Evolutionary conservation across 1,140 invertebrate species (phyloP).

Genomic region (Bombus soroeensis): DNA sequence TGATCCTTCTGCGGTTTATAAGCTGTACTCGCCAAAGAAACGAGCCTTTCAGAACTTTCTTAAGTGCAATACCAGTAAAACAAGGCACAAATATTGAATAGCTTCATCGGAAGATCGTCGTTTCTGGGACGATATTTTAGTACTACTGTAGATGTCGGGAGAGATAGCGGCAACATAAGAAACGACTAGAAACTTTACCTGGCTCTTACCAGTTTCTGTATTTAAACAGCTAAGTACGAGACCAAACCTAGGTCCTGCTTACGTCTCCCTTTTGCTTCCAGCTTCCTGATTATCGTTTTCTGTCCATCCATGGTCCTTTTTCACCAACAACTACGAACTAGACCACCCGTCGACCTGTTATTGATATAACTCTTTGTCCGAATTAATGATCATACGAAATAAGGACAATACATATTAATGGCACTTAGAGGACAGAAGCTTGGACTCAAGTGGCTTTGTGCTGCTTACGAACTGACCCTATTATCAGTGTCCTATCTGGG

Average conservation of each 20-base stretch:
- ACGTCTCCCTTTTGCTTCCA: background rate
- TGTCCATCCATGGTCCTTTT: background rate
- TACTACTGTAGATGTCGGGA: slow-evolving; percentile 17
- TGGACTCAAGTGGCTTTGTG: slow-evolving; percentile 66
- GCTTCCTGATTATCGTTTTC: background rate
- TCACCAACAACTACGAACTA: slow-evolving; percentile 14
- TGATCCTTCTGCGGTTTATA: slow-evolving; percentile 1
- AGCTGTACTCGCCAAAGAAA: background rate
- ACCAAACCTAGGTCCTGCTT: slow-evolving; percentile 1
- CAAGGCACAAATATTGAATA: slow-evolving; percentile 75
- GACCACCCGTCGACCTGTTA: slow-evolving; percentile 66
- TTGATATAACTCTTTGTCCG: slow-evolving; percentile 55
- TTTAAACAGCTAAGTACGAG: slow-evolving; percentile 32
- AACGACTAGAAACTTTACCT: slow-evolving; percentile 26
- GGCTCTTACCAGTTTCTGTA: slow-evolving; percentile 20
- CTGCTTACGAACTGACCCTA: slow-evolving; percentile 56
- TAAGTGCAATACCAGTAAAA: slow-evolving; percentile 80
- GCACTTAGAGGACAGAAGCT: slow-evolving; percentile 47
- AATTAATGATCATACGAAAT: slow-evolving; percentile 62
- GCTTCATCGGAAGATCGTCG: slow-evolving; percentile 61
- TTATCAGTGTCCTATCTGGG: slow-evolving; percentile 47
- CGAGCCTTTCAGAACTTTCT: slow-evolving; percentile 61
- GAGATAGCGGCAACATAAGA: slow-evolving; percentile 57
- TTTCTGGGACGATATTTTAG: background rate
- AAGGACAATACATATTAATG: slow-evolving; percentile 59